Evolutionary conservation across 1,140 invertebrate genomes (phyloP).

Genomic region (Drosophila kikkawai): DNA sequence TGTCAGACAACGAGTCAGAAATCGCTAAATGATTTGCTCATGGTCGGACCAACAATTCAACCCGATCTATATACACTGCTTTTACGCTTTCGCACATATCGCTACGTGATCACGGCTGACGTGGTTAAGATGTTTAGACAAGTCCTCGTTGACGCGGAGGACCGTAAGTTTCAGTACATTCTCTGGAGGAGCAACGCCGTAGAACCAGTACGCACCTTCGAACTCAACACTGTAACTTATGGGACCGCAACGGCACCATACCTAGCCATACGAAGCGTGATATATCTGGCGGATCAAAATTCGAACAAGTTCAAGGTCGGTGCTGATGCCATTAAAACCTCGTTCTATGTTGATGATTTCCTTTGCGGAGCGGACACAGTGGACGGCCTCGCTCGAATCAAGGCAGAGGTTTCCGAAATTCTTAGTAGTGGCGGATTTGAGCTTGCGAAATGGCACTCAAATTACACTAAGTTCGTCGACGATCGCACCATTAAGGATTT

Average conservation of each 20-base stretch:
- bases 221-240: background rate
- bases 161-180: background rate
- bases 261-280: background rate
- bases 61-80: no score
- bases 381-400: background rate
- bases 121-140: no score
- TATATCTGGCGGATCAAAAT: background rate
- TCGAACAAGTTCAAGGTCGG: no score
- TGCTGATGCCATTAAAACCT: background rate
- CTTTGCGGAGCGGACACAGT: background rate
- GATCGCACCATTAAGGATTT: background rate
- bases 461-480: background rate
- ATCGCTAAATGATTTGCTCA: no score
- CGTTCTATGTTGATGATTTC: background rate
- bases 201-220: background rate
- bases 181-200: no score
- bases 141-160: no score
- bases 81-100: no score
- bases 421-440: background rate
- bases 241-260: background rate
- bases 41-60: no score
- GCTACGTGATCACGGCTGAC: no score
- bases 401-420: background rate
- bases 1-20: no score
- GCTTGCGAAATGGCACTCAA: background rate